Conservation (phyloP, 2,888 invertebrate species). For the Apoderus coryli region DNA sequence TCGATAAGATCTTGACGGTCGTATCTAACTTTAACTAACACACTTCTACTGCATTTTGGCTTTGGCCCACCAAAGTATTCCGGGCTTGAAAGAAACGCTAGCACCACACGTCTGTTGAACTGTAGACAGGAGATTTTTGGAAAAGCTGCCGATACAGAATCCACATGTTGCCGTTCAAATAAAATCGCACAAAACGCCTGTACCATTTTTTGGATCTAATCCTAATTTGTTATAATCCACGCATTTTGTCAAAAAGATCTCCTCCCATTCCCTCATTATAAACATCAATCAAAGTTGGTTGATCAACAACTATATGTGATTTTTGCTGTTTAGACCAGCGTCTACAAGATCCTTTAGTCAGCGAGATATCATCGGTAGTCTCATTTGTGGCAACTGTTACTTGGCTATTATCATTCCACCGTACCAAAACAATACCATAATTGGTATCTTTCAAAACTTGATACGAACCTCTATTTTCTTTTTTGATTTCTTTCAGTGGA, state of each 20-base stretch:
- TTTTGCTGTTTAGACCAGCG: conserved; percentile 15
- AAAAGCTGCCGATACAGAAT: conserved; percentile 6
- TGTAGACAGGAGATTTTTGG: conserved; percentile 7
- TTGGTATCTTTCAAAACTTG: conserved; percentile 6
- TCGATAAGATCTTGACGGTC: conserved; percentile 8
- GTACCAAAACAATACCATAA: conserved; percentile 1
- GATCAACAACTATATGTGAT: conserved; percentile 10
- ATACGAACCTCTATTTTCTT: conserved; percentile 8
- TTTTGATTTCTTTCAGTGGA: conserved; percentile 11
- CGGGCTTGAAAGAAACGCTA: conserved; percentile 5
- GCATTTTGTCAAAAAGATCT: conserved; percentile 15
- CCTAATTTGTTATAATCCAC: conserved; percentile 12
- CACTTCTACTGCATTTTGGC: conserved; percentile 6
- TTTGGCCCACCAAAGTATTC: conserved; percentile 5
- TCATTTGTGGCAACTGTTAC: conserved; percentile 12
- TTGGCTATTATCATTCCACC: conserved; percentile 15
- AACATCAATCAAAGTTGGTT: conserved; percentile 12
- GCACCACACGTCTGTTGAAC: conserved; percentile 6
- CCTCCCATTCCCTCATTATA: conserved; percentile 18
- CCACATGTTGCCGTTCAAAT: conserved; percentile 14
- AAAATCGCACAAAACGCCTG: conserved; percentile 16
- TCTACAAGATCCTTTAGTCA: conserved; percentile 13
- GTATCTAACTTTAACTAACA: conserved; percentile 8
- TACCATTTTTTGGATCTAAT: conserved; percentile 17
- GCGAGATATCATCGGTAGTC: conserved; percentile 6